phyloP scores from a whole-genome alignment of 1,140 invertebrate genomes.

The Gryon sp. region DNA sequence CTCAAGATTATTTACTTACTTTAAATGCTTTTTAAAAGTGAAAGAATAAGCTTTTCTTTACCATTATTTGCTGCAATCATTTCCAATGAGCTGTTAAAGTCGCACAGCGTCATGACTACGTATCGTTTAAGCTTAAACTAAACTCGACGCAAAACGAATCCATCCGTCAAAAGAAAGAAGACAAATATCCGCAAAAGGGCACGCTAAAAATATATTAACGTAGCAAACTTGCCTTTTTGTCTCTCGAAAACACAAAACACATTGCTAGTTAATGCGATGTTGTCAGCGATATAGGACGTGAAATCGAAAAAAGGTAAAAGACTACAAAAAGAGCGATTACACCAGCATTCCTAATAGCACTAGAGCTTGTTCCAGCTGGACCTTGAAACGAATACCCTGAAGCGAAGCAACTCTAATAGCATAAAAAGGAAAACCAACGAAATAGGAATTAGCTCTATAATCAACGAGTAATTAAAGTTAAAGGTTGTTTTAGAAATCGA shows the following conservation, averaged over 20 bases:
- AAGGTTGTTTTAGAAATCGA: slow-evolving; percentile 43
- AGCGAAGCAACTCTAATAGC: slow-evolving; percentile 23
- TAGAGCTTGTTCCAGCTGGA: slow-evolving; percentile 3
- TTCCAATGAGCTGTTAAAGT: slow-evolving; percentile 11
- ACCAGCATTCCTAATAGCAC: slow-evolving; percentile 12
- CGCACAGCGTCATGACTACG: slow-evolving; percentile 40
- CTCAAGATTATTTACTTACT: no score
- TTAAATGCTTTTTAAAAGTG: no score
- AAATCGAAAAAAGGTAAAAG: slow-evolving; percentile 4
- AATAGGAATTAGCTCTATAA: slow-evolving; percentile 70
- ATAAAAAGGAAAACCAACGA: slow-evolving; percentile 16
- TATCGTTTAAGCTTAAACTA: slow-evolving; percentile 57
- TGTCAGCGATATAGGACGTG: slow-evolving; percentile 43
- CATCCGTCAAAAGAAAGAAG: slow-evolving; percentile 59
- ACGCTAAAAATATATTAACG: slow-evolving; percentile 51
- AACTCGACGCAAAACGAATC: slow-evolving; percentile 54
- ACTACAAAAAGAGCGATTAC: slow-evolving; percentile 31
- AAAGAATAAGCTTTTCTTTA: no score
- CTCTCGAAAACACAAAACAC: slow-evolving; percentile 22
- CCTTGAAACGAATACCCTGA: slow-evolving; percentile 27
- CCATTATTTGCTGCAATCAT: no score
- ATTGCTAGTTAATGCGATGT: slow-evolving; percentile 27
- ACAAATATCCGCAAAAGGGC: slow-evolving; percentile 50
- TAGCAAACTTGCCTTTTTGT: slow-evolving; percentile 25
- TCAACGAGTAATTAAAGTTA: slow-evolving; percentile 71